A percentile compares a stretch with the other conserved stretches of the same genome.
phyloP scores from a whole-genome alignment of 2,113 vertebrate genomes.

The Agelaius phoeniceus region DNA sequence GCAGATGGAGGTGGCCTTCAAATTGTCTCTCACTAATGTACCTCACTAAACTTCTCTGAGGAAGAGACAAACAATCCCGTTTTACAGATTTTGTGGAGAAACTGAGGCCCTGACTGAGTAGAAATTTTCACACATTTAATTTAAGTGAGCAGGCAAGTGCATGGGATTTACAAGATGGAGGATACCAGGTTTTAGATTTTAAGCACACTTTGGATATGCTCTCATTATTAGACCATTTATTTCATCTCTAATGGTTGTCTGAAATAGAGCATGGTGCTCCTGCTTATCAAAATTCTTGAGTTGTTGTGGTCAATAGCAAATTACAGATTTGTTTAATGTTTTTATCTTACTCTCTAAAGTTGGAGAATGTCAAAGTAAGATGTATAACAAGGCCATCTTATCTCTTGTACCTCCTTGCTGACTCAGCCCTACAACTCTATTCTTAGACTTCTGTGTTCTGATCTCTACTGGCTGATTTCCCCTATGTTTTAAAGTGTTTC shows the following conservation, averaged over 20 bases:
- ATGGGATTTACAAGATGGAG: neutral
- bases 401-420: slow-evolving; percentile 8
- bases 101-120: neutral
- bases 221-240: neutral
- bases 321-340: neutral
- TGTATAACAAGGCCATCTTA: neutral
- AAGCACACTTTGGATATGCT: neutral
- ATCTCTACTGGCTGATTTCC: slow-evolving; percentile 44
- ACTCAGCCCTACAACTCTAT: slow-evolving; percentile 28
- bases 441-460: slow-evolving; percentile 17
- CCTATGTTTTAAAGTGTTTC: slow-evolving; percentile 9
- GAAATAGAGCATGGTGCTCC: neutral
- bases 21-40: neutral
- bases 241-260: neutral
- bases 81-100: neutral
- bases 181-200: neutral
- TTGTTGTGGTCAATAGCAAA: neutral
- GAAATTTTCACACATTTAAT: neutral
- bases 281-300: neutral
- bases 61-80: neutral
- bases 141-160: neutral
- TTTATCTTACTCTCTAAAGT: neutral
- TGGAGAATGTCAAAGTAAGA: slow-evolving; percentile 11
- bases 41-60: neutral
- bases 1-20: neutral